Evolutionary conservation across 2,113 vertebrate genomes (phyloP).

Genomic region (Eptesicus fuscus): DNA sequence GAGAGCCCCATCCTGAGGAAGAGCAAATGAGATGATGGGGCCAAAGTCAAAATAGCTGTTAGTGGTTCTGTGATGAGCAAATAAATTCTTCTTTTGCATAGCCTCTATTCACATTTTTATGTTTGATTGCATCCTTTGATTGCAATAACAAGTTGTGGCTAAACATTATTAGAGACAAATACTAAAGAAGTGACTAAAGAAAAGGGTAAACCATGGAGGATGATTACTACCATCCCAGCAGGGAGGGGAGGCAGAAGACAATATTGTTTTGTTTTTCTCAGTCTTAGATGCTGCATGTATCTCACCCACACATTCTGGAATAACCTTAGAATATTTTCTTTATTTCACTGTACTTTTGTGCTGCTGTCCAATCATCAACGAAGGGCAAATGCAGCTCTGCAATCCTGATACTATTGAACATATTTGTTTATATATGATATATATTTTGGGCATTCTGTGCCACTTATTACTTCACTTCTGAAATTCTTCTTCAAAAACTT

Average conservation of each 20-base stretch:
- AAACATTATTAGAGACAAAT: slow-evolving; percentile 62
- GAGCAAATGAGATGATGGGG: neutral
- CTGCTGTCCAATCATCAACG: neutral
- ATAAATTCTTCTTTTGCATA: slow-evolving; percentile 27
- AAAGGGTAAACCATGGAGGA: slow-evolving; percentile 17
- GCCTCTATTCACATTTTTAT: slow-evolving; percentile 3
- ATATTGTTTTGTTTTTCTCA: neutral
- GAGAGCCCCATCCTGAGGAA: neutral
- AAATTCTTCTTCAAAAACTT: neutral
- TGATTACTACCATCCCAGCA: neutral
- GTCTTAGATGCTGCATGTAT: neutral
- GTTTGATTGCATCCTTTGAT: slow-evolving; percentile 56
- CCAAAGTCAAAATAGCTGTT: neutral
- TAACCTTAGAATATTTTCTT: neutral
- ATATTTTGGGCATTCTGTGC: neutral
- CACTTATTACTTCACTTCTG: neutral
- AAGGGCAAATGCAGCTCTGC: neutral
- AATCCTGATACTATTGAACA: neutral
- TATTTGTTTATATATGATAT: neutral
- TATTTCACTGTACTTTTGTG: neutral
- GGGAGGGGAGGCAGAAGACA: neutral
- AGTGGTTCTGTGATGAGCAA: neutral
- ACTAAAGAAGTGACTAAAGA: slow-evolving; percentile 35
- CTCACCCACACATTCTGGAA: neutral
- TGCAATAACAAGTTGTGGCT: slow-evolving; percentile 60